phyloP scores from a whole-genome alignment of 2,888 invertebrate genomes.

The Folsomia manolachei region DNA sequence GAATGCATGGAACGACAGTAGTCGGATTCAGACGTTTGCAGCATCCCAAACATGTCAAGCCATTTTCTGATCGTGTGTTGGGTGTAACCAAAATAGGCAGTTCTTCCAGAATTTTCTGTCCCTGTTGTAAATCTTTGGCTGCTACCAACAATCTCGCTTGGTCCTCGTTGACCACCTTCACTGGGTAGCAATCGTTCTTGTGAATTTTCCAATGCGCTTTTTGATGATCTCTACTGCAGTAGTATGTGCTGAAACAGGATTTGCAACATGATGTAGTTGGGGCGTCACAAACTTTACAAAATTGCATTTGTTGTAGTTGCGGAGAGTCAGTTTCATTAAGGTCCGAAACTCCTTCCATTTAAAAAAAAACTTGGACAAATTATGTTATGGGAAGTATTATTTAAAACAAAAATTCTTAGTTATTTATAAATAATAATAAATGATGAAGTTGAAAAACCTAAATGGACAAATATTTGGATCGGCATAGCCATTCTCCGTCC shows the following conservation, averaged over 20 bases:
- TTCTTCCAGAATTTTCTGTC: conserved; percentile 21
- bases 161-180: neutral
- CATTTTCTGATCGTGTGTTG: neutral
- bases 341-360: too few relatives aligned
- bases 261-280: conserved; percentile 13
- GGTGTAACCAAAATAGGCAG: conserved; percentile 20
- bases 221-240: conserved; percentile 29
- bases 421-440: too few relatives aligned
- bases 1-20: conserved; percentile 15
- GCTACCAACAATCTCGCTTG: conserved; percentile 15
- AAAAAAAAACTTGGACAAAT: too few relatives aligned
- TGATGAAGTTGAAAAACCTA: too few relatives aligned
- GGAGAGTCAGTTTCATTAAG: too few relatives aligned
- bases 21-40: neutral
- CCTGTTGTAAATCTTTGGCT: conserved; percentile 16
- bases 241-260: conserved; percentile 20
- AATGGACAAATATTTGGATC: too few relatives aligned
- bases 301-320: too few relatives aligned
- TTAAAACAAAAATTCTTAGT: too few relatives aligned
- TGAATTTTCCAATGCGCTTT: conserved; percentile 26
- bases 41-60: conserved; percentile 25
- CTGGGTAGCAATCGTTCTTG: conserved; percentile 18
- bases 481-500: too few relatives aligned
- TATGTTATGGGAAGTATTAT: too few relatives aligned
- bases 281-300: conserved; percentile 21